Evolutionary conservation across 1,140 invertebrate genomes (phyloP).

Genomic region (Drosophila biarmipes): DNA sequence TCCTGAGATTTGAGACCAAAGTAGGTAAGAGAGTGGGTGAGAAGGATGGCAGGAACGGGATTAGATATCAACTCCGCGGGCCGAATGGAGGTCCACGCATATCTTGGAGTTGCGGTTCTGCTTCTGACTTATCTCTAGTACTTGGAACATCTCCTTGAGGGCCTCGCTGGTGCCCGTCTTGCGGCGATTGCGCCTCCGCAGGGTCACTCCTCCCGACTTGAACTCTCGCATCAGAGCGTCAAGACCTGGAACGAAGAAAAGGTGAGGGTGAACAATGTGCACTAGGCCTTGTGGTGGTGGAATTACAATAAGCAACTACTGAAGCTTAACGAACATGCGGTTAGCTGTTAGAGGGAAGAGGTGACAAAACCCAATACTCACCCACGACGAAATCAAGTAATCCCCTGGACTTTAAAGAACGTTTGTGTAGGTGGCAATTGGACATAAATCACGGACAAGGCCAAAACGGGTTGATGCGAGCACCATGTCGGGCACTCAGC

Average conservation of each 20-base stretch:
- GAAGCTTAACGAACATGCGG: slow-evolving; percentile 58
- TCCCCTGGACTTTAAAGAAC: slow-evolving; percentile 54
- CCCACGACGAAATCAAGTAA: slow-evolving; percentile 44
- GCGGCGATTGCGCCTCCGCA: slow-evolving; percentile 73
- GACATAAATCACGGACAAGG: slow-evolving; percentile 58
- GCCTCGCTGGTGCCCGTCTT: slow-evolving; percentile 78
- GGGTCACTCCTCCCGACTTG: slow-evolving; percentile 81
- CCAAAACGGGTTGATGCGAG: slow-evolving; percentile 22
- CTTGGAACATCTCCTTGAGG: slow-evolving; percentile 83
- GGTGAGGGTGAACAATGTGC: background rate
- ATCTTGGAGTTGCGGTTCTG: slow-evolving; percentile 83
- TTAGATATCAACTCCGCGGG: slow-evolving; percentile 25
- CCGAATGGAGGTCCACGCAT: slow-evolving; percentile 72
- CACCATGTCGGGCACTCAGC: slow-evolving; percentile 49
- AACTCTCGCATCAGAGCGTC: slow-evolving; percentile 84
- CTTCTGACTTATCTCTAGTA: slow-evolving; percentile 82
- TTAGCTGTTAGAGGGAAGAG: slow-evolving; percentile 45
- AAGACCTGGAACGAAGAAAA: slow-evolving; percentile 77
- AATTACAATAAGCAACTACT: slow-evolving; percentile 19
- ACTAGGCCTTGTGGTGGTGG: background rate
- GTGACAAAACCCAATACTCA: slow-evolving; percentile 25
- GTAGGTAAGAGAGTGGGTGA: slow-evolving; percentile 22
- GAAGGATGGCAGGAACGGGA: slow-evolving; percentile 12
- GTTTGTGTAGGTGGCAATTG: slow-evolving; percentile 31
- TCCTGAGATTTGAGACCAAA: slow-evolving; percentile 68